Evolutionary conservation across 2,113 vertebrate genomes (phyloP).

Genomic region (Callospermophilus lateralis): DNA sequence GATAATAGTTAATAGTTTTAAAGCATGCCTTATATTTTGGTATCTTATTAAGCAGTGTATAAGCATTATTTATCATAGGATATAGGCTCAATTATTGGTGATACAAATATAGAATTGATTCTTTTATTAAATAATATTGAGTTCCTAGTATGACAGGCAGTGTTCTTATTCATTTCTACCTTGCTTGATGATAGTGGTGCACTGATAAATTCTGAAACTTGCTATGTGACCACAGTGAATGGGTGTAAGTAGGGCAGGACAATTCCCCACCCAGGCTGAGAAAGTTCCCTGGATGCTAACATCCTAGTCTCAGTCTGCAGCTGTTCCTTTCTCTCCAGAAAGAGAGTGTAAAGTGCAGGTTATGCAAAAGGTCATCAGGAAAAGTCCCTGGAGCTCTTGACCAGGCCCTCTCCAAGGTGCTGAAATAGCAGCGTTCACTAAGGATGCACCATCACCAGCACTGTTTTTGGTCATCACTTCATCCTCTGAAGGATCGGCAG

Average conservation of each 20-base stretch:
- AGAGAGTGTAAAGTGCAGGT: neutral
- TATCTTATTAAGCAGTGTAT: neutral
- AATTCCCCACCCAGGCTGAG: neutral
- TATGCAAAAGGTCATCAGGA: neutral
- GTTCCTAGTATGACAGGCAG: neutral
- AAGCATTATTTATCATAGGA: neutral
- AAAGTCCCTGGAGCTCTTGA: neutral
- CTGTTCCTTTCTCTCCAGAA: neutral
- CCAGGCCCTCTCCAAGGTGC: slow-evolving; percentile 61
- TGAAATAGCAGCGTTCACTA: neutral
- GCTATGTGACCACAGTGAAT: neutral
- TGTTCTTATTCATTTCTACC: neutral
- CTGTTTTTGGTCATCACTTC: neutral
- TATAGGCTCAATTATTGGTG: neutral
- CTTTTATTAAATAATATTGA: neutral
- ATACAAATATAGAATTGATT: neutral
- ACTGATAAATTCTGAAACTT: neutral
- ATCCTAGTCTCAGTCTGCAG: neutral
- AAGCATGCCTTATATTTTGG: neutral
- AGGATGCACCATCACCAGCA: neutral
- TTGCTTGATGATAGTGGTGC: neutral
- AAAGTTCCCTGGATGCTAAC: neutral
- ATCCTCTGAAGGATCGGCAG: neutral
- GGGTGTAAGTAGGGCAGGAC: neutral
- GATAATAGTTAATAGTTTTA: neutral